Evolutionary conservation across 2,888 invertebrate genomes (phyloP), one percentile per base, ranked within the genome.

Genomic region (Anarsia innoxiella): DNA sequence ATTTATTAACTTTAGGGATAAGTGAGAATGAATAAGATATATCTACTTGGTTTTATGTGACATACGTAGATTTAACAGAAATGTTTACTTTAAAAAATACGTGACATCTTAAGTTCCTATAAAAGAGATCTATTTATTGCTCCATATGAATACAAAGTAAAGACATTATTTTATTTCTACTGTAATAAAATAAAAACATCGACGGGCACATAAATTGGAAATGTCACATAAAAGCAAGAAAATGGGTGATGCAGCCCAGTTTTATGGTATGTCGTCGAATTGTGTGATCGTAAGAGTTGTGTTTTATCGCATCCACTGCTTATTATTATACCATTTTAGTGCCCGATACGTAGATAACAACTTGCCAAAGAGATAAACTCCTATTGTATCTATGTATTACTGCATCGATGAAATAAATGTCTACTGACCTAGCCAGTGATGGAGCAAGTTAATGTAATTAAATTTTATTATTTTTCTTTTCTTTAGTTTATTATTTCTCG

Each of bases 231-330:
- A 66, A 69, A 53, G 50, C 52, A 51, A 46, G 16, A 45, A 50
- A 61, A 63, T 54, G 58, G 59, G 51, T 52, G 53, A 60, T 65
- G 63, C 62, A 56, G 59, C 50, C 48, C 48, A 40, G 53, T 65
- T 73, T 72, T 73, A 72, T 65, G 53, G 55, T 33, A 48, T 62
- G 66, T 66, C 68, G 65, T 66, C 61, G 66, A 65, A 66, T 69
- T 61, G 61, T 59, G 59, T 54, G 61, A 52, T 59, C 60, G 62
- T 68, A 64, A 65, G 61, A 58, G 54, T 44, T 46, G 46, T 58
- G 60, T 66, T 71, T 70, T 72, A 70, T 67, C 57, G 60, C 53
- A 59, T 44, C 53, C 56, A 64, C 55, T 66, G 59, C 66, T 70
- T 70, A 67, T 64, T 66, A 66, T 62, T 64, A 63, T 61, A 57